Percentiles rank a stretch among this genome's conserved stretches.
phyloP scores from a whole-genome alignment of 2,888 invertebrate species.

The Deilephila porcellus region DNA sequence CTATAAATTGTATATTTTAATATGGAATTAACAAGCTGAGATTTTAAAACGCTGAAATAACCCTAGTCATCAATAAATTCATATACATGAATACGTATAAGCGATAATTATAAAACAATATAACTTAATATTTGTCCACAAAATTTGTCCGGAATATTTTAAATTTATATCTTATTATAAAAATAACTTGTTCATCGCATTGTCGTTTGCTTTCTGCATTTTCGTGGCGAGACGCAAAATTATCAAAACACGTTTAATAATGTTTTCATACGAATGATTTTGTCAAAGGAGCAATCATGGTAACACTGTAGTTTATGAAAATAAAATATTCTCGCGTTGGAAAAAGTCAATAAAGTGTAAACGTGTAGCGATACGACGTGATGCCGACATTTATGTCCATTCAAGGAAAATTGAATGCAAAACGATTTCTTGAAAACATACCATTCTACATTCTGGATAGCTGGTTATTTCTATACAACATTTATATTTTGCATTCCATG shows the following conservation, averaged over 20 bases:
- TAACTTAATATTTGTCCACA: not conserved
- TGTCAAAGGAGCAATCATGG: not conserved
- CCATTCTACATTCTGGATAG: not conserved
- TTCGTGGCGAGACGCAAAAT: not conserved
- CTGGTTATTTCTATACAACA: not conserved
- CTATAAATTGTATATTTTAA: not conserved
- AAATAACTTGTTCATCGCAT: not conserved
- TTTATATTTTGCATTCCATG: not conserved
- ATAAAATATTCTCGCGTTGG: constrained; percentile 1
- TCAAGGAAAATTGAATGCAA: constrained; percentile 1
- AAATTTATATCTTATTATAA: not conserved
- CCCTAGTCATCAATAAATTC: no score
- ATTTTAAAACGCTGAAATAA: not conserved
- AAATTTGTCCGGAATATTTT: not conserved
- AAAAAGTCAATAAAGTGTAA: not conserved
- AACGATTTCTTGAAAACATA: not conserved
- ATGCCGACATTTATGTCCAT: constrained; percentile 4
- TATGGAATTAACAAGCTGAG: not conserved
- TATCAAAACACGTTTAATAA: not conserved
- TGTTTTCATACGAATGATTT: not conserved
- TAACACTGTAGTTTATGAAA: not conserved
- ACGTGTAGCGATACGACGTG: not conserved
- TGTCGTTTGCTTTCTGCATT: not conserved
- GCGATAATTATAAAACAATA: constrained; percentile 6
- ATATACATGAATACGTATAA: not conserved